phyloP scores from a whole-genome alignment of 2,113 vertebrate species.

The Oceanites oceanicus region DNA sequence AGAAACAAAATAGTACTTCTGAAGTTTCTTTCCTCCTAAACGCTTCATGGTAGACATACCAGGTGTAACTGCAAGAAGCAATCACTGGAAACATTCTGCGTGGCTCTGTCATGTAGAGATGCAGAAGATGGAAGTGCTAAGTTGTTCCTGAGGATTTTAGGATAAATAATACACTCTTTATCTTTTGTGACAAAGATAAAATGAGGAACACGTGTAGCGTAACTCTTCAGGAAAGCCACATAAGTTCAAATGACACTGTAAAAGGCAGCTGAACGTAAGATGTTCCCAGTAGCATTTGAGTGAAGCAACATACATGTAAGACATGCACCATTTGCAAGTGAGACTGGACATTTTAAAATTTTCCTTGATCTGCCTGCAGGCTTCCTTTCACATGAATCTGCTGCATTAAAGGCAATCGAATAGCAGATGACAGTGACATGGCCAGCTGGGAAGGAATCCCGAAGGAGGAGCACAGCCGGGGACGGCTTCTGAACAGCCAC shows the following conservation, averaged over 20 bases:
- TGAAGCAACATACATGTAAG: background rate
- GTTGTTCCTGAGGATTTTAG: background rate
- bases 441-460: background rate
- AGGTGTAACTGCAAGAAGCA: background rate
- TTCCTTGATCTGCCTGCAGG: background rate
- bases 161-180: background rate
- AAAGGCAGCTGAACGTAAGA: background rate
- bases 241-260: background rate
- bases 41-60: background rate
- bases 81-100: background rate
- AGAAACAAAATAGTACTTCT: background rate
- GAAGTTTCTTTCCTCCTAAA: background rate
- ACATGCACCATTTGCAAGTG: background rate
- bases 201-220: background rate
- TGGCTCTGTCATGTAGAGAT: background rate
- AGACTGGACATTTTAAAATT: background rate
- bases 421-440: background rate
- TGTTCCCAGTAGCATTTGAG: background rate
- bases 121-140: background rate
- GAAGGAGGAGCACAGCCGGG: rapidly evolving
- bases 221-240: background rate
- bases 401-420: background rate
- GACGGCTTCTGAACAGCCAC: background rate
- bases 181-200: background rate
- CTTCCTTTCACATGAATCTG: background rate